Base-by-base conservation (phyloP, 2,888 invertebrate species). In the Nematopogon swammerdamellus region DNA sequence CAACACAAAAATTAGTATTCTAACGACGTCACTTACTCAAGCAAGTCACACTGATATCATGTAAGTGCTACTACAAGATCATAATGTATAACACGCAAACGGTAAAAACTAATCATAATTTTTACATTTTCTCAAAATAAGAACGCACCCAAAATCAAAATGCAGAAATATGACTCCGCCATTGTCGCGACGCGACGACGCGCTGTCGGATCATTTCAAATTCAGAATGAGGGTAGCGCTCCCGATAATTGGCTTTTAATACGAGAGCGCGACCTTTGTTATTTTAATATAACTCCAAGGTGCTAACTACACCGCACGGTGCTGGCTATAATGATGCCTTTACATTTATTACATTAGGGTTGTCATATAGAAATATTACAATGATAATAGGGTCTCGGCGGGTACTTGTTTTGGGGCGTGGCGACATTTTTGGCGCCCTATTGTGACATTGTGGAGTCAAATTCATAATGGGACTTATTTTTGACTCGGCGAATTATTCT, bases 301-400 rank as follows among this genome's bases (percentile, higher is more conserved):
- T 68, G 72, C 63, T 67, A 67, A 68, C 64, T 64, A 67, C 68
- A 67, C 69, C 70, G 73, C 71, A 64, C 69, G 71, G 67, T 68
- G 73, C 68, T 59, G 59, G 60, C 66, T 36, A 64, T 79, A 79
- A 77, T 79, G 72, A 75, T 67, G 72, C 58, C 69, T 64, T 74
- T 70, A 76, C 70, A 67, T 68, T 76, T 77, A 77, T 77, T 77
- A 72, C 77, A 77, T 76, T 75, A 77, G 73, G 69, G 70, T 67
- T 68, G 65, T 68, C 69, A 69, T 68, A 73, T 56, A 65, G 65
- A 66, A 70, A 68, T 72, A 74, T 73, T 74, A 70, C 66, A 73
- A 72, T 75, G 59, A 64, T 68, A 72, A 75, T 72, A 56, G 70
- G 58, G 62, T 70, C 70, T 76, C 72, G 63, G 76, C 75, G 72